These are phyloP conservation scores for Aporophyla nigra DNA, from an alignment of 2,888 invertebrate genomes.

Conservation along the genomic window DNA sequence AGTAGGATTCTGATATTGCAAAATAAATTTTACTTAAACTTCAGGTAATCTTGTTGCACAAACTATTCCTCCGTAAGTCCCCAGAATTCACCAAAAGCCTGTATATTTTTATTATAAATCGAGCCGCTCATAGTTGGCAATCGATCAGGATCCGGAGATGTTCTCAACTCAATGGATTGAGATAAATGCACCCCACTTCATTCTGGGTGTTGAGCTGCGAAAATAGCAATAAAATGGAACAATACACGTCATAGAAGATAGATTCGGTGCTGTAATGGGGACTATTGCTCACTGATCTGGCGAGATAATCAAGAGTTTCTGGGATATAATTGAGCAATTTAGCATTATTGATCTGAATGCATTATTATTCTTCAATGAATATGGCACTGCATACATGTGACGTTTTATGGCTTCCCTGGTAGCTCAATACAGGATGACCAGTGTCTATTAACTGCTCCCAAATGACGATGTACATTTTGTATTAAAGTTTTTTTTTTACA, in stretches of 20 bases:
- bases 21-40: background rate
- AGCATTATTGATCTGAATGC: background rate
- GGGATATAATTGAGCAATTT: background rate
- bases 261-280: conserved; percentile 14
- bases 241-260: conserved; percentile 33
- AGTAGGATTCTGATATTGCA: background rate
- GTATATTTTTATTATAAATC: conserved; percentile 80
- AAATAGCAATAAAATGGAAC: conserved; percentile 47
- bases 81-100: conserved; percentile 35
- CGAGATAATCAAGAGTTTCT: background rate
- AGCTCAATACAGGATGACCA: no score
- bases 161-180: conserved; percentile 79
- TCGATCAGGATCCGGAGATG: conserved; percentile 78
- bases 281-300: conserved; percentile 1
- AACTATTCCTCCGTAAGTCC: conserved; percentile 8
- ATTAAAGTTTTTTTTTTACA: no score
- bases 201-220: conserved; percentile 66
- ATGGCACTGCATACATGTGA: no score
- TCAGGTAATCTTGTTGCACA: background rate
- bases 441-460: no score
- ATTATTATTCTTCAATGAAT: no score
- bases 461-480: no score
- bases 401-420: no score
- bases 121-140: conserved; percentile 73
- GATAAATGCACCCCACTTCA: conserved; percentile 77